phyloP scores from a whole-genome alignment of 2,797 vertebrate genomes.

The Channallabes apus region DNA sequence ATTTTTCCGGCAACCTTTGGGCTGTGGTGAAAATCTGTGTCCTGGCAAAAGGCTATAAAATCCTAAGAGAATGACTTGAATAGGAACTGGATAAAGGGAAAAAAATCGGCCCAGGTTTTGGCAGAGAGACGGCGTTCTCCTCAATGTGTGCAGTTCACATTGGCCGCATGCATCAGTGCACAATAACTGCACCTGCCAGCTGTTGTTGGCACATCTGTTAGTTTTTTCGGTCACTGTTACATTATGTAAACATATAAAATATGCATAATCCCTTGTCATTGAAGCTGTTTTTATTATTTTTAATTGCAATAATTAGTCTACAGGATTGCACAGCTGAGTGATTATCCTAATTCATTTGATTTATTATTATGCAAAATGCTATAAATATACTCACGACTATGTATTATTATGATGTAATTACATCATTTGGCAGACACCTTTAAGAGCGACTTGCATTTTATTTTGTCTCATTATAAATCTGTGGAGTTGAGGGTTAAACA shows the following conservation, averaged over 20 bases:
- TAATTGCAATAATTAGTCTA: not conserved
- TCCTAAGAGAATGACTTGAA: not conserved
- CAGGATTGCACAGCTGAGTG: not conserved
- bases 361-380: not conserved
- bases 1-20: not conserved
- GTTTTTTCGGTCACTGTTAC: not conserved
- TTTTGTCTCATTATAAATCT: no score
- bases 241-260: not conserved
- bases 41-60: not conserved
- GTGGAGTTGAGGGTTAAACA: no score
- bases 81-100: not conserved
- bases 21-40: not conserved
- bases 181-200: not conserved
- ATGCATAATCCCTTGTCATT: not conserved
- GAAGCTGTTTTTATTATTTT: not conserved
- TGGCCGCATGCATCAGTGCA: not conserved
- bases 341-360: not conserved
- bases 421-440: no score
- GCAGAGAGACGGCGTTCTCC: not conserved
- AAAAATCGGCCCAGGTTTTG: not conserved
- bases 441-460: no score
- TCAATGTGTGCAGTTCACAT: not conserved
- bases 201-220: not conserved
- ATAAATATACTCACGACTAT: no score
- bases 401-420: no score